A percentile compares a stretch with the other conserved stretches of the same genome.
Evolutionary conservation across 2,113 vertebrate species (phyloP).

Genomic region (Halichoerus grypus): DNA sequence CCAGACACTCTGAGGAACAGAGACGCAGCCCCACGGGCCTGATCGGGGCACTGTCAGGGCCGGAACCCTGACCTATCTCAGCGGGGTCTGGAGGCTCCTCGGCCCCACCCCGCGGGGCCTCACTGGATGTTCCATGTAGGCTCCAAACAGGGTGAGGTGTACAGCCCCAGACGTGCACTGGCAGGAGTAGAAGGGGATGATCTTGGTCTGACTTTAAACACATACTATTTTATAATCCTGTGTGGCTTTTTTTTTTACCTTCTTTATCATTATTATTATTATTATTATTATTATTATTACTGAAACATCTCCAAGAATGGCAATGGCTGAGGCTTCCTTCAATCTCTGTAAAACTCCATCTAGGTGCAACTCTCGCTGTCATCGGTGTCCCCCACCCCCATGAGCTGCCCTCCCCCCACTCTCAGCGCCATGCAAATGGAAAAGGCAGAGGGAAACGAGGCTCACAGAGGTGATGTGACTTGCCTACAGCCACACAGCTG

Average conservation of each 20-base stretch:
- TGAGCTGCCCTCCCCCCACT: neutral
- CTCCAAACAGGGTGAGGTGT: neutral
- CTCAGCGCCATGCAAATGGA: neutral
- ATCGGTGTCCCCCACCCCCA: neutral
- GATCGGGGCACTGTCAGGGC: neutral
- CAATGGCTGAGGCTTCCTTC: neutral
- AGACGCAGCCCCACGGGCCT: neutral
- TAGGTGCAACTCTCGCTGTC: fast-evolving
- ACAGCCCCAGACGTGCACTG: neutral
- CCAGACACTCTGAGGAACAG: neutral
- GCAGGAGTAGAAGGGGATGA: neutral
- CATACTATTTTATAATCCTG: neutral
- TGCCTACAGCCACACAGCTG: fast-evolving
- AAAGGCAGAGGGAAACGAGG: neutral
- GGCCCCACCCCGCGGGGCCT: neutral
- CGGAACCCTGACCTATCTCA: neutral
- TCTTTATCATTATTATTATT: no score
- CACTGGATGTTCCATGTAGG: neutral
- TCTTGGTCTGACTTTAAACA: neutral
- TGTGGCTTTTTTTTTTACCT: neutral
- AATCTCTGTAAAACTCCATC: neutral
- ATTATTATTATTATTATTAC: neutral
- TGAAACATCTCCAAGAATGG: neutral
- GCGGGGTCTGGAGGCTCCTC: neutral
- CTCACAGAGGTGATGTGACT: fast-evolving